A percentile compares a stretch with the other conserved stretches of the same genome.
These are phyloP conservation scores for Vimba vimba DNA, from an alignment of 2,113 vertebrate species.

Conservation along the genomic window DNA sequence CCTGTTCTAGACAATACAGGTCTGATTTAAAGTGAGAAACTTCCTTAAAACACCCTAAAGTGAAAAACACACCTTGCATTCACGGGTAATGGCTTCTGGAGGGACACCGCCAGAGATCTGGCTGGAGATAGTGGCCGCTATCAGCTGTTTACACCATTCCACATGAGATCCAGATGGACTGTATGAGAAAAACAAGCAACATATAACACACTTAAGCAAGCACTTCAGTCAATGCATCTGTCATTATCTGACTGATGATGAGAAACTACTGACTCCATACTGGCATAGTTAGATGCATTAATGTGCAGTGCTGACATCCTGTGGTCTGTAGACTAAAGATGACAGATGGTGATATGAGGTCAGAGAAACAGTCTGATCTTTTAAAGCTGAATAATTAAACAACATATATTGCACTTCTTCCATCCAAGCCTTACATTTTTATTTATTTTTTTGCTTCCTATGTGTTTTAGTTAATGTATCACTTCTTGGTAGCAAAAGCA, in stretches of 20 bases:
- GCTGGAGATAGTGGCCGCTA: conserved; percentile 97
- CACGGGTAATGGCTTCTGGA: conserved; percentile 80
- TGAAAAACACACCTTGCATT: conserved; percentile 79
- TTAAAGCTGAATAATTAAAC: background rate
- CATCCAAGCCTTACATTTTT: background rate
- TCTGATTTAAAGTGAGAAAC: background rate
- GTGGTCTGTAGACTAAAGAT: background rate
- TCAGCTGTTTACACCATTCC: conserved; percentile 98
- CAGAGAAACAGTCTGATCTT: conserved; percentile 17
- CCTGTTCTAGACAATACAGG: background rate
- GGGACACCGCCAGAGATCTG: conserved; percentile 85
- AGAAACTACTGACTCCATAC: background rate
- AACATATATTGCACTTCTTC: background rate
- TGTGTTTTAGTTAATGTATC: background rate
- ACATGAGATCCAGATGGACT: conserved; percentile 95
- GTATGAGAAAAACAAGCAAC: conserved; percentile 43
- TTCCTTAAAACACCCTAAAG: background rate
- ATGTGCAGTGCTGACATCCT: background rate
- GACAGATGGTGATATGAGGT: conserved; percentile 19
- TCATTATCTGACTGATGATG: background rate
- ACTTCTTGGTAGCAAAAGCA: background rate
- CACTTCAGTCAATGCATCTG: background rate
- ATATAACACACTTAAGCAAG: background rate
- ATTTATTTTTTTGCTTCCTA: background rate
- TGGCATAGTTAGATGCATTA: background rate